A percentile compares a stretch with the other conserved stretches of the same genome.
Conservation (phyloP, 1,140 invertebrate genomes). For the Eupristina koningsbergeri region DNA sequence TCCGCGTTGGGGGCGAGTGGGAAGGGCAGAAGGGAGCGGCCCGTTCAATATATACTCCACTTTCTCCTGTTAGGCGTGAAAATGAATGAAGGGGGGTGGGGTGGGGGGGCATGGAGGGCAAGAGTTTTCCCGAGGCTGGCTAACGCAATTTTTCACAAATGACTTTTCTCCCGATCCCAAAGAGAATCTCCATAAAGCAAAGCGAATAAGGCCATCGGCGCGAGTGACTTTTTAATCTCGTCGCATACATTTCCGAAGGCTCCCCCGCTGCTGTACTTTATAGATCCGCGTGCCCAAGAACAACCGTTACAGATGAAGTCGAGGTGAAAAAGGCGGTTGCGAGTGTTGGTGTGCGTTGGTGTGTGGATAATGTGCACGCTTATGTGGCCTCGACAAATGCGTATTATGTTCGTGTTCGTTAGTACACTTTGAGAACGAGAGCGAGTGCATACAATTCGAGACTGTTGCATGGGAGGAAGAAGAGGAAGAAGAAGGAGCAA, state of each 20-base stretch:
- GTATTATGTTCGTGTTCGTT: conserved; percentile 41
- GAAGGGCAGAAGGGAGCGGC: too few species aligned
- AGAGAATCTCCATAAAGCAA: neutral
- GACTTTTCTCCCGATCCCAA: neutral
- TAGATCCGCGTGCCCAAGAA: conserved; percentile 3
- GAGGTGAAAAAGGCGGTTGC: conserved; percentile 28
- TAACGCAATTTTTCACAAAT: too few species aligned
- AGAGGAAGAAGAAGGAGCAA: neutral
- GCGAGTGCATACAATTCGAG: neutral
- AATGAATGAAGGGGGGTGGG: neutral
- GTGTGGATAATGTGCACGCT: too few species aligned
- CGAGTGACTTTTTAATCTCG: neutral
- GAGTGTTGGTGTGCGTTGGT: too few species aligned
- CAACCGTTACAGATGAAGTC: conserved; percentile 30
- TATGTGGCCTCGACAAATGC: conserved; percentile 21
- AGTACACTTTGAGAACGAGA: neutral
- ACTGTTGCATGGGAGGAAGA: too few species aligned
- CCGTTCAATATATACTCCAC: neutral
- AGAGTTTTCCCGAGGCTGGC: too few species aligned
- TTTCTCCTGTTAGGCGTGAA: neutral
- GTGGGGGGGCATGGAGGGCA: too few species aligned
- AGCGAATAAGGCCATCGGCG: neutral
- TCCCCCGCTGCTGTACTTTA: neutral
- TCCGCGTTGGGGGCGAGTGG: too few species aligned
- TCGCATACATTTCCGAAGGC: neutral